Evolutionary conservation across 1,140 invertebrate genomes (phyloP).

Genomic region (Drosophila parabipectinata): DNA sequence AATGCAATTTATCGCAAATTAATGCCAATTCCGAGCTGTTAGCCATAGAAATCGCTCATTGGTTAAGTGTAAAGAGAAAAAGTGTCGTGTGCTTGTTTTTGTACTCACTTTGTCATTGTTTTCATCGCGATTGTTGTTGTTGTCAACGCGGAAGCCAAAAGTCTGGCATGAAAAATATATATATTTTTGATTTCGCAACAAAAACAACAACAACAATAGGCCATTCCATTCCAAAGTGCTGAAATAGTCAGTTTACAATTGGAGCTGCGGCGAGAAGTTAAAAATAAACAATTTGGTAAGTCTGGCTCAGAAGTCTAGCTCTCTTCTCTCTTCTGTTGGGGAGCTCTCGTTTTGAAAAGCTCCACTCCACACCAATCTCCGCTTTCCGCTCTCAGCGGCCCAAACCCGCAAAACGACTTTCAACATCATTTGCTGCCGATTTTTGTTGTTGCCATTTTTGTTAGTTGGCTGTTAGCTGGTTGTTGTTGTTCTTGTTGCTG

Average conservation of each 20-base stretch:
- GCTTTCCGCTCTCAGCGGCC: conserved; percentile 39
- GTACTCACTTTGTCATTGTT: neutral
- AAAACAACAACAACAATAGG: conserved; percentile 26
- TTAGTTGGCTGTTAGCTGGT: conserved; percentile 3
- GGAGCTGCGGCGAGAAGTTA: conserved; percentile 41
- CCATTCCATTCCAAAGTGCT: conserved; percentile 41
- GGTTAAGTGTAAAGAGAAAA: conserved; percentile 64
- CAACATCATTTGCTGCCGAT: conserved; percentile 67
- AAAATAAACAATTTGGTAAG: conserved; percentile 52
- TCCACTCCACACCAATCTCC: conserved; percentile 11
- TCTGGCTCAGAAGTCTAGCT: conserved; percentile 15
- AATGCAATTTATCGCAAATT: conserved; percentile 57
- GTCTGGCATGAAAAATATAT: conserved; percentile 19
- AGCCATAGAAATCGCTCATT: conserved; percentile 53
- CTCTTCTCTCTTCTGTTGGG: neutral
- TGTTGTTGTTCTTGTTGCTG: conserved; percentile 19
- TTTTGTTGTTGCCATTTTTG: conserved; percentile 22
- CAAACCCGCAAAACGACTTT: conserved; percentile 83
- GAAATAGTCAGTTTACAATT: conserved; percentile 51
- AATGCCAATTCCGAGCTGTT: conserved; percentile 34
- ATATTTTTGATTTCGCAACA: conserved; percentile 19
- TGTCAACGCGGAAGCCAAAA: conserved; percentile 39
- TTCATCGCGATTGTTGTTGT: conserved; percentile 9
- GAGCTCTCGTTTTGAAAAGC: conserved; percentile 1
- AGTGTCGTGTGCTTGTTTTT: conserved; percentile 12